Conservation (phyloP, 2,113 vertebrate genomes). For the human region GRCh38 chr11:132150001-132150500, state of each 20-base stretch:
- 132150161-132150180: background rate
- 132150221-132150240: background rate
- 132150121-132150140: background rate
- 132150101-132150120: background rate
- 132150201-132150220: background rate
- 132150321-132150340: background rate
- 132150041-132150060: background rate
- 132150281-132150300: background rate
- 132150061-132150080: too few species aligned
- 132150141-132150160: background rate
- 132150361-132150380: background rate
- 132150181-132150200: background rate
- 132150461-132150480: rapidly evolving
- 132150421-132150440: background rate
- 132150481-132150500: background rate
- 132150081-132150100: background rate
- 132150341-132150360: background rate
- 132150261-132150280: background rate
- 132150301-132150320: background rate
- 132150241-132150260: background rate
- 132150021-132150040: background rate
- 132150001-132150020: background rate
- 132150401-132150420: background rate
- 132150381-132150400: background rate
- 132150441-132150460: too few species aligned